Conservation (phyloP, 2,888 invertebrate species). For the Protodeltote pygarga region DNA sequence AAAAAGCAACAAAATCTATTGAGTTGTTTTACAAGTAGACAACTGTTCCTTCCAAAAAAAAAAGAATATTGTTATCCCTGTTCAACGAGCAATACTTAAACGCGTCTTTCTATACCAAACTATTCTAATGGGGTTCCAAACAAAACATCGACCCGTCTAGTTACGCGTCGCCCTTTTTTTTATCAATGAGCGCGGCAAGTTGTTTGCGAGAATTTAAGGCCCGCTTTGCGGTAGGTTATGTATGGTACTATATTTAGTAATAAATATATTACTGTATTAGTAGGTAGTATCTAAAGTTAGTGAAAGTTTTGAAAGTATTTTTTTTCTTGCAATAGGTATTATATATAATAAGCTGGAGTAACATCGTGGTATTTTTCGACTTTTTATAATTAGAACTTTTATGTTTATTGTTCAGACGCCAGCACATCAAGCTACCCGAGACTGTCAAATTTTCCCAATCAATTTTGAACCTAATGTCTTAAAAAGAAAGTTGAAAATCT, state of each 20-base stretch:
- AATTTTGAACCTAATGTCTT: no score
- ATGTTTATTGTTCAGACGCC: no score
- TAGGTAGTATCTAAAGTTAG: no score
- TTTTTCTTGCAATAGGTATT: no score
- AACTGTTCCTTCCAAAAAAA: slow-evolving; percentile 21
- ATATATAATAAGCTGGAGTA: no score
- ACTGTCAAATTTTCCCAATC: no score
- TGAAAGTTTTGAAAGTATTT: no score
- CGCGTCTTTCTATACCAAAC: slow-evolving; percentile 25
- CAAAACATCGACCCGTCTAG: slow-evolving; percentile 18
- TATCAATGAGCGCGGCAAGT: slow-evolving; percentile 6
- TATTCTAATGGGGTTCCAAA: slow-evolving; percentile 15
- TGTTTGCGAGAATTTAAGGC: slow-evolving; percentile 27
- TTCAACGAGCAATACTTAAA: slow-evolving; percentile 22
- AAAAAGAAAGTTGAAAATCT: no score
- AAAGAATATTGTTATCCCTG: slow-evolving; percentile 12
- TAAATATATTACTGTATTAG: neutral
- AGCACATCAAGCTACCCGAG: no score
- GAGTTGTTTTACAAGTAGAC: slow-evolving; percentile 18
- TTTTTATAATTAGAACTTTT: no score
- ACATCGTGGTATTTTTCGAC: no score
- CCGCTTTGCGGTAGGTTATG: slow-evolving; percentile 48
- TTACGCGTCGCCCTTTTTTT: slow-evolving; percentile 40
- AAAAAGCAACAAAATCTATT: no score
- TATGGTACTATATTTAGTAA: slow-evolving; percentile 20